Evolutionary conservation across 2,888 invertebrate genomes (phyloP).

Genomic region (Dorcus hopei): DNA sequence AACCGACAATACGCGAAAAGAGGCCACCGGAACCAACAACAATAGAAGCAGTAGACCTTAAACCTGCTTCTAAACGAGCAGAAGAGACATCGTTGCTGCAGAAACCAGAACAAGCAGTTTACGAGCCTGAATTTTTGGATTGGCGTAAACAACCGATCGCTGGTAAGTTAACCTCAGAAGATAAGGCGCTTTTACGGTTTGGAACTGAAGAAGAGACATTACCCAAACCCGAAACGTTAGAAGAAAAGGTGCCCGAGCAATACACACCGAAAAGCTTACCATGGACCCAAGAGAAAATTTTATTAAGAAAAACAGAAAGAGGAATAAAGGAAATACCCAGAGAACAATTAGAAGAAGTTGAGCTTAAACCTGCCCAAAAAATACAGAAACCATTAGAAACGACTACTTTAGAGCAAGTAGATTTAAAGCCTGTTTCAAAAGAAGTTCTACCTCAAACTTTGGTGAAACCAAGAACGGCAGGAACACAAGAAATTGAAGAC

Average conservation of each 20-base stretch:
- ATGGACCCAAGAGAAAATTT: conserved; percentile 64
- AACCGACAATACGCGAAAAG: conserved; percentile 19
- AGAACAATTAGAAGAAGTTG: conserved; percentile 51
- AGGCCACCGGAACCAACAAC: conserved; percentile 14
- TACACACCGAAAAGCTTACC: conserved; percentile 46
- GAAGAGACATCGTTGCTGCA: conserved; percentile 26
- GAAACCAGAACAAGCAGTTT: conserved; percentile 19
- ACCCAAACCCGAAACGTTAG: conserved; percentile 10
- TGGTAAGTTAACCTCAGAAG: conserved; percentile 9
- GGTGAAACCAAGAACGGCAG: background rate
- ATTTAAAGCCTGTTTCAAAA: conserved; percentile 12
- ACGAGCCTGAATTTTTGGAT: conserved; percentile 14
- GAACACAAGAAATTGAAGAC: conserved; percentile 14
- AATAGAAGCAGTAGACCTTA: conserved; percentile 49
- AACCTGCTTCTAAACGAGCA: conserved; percentile 49
- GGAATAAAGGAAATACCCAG: conserved; percentile 44
- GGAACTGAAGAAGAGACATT: conserved; percentile 23
- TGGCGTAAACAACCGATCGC: conserved; percentile 19
- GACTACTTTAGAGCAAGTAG: background rate
- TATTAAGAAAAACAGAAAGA: conserved; percentile 50
- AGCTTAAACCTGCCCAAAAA: conserved; percentile 53
- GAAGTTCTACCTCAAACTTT: background rate
- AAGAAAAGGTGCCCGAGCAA: conserved; percentile 23
- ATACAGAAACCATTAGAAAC: conserved; percentile 19
- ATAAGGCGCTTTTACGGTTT: conserved; percentile 5